These are phyloP conservation scores for Embidobia sp. DNA, from an alignment of 2,888 invertebrate genomes.

Conservation along the genomic window DNA sequence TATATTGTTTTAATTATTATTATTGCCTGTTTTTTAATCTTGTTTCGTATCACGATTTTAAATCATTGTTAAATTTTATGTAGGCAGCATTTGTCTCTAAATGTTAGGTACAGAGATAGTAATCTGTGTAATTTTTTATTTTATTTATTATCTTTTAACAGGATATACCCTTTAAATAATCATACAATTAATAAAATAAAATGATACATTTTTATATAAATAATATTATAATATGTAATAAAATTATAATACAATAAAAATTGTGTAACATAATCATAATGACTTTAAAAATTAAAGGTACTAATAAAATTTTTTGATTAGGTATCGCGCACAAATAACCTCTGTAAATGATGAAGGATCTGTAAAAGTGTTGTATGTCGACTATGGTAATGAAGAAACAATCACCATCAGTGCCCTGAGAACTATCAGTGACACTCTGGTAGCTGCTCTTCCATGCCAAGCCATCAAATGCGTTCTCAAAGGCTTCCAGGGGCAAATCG, in stretches of 20 bases:
- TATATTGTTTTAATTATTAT: no score
- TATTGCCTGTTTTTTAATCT: no score
- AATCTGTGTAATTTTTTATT: no score
- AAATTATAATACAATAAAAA: background rate
- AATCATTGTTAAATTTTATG: no score
- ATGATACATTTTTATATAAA: no score
- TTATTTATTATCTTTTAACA: no score
- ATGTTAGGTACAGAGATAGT: no score
- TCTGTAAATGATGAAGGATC: slow-evolving; percentile 84
- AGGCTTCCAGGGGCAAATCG: slow-evolving; percentile 84
- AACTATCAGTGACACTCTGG: slow-evolving; percentile 85
- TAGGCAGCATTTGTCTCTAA: no score
- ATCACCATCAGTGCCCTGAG: slow-evolving; percentile 85
- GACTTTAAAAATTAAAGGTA: background rate
- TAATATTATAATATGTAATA: no score
- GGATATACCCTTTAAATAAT: no score
- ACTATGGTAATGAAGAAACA: slow-evolving; percentile 97
- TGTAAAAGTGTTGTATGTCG: slow-evolving; percentile 91
- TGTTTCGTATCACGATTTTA: no score
- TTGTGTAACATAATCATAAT: background rate
- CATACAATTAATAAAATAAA: no score
- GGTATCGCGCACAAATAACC: slow-evolving; percentile 92
- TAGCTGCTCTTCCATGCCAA: slow-evolving; percentile 86
- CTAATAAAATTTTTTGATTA: slow-evolving; percentile 40
- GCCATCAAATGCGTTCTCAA: slow-evolving; percentile 90